phyloP scores from a whole-genome alignment of 2,888 invertebrate species.

The Smittia sp. region DNA sequence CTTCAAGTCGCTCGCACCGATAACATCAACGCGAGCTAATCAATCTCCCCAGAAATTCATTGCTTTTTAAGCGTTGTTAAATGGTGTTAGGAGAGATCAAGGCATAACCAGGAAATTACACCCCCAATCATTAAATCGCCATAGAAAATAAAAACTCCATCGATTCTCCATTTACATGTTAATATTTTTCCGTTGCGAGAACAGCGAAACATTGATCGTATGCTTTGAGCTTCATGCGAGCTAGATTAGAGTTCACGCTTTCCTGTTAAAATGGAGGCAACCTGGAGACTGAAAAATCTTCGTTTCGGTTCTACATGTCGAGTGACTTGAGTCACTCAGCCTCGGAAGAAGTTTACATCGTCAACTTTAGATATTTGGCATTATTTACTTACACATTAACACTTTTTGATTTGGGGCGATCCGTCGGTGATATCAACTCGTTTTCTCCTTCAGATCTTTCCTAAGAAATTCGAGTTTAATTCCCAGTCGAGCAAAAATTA shows the following conservation, averaged over 20 bases:
- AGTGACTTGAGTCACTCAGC: background rate
- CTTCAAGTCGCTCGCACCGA: too few species aligned
- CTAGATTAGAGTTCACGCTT: background rate
- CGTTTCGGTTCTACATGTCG: too few species aligned
- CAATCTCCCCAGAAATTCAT: too few species aligned
- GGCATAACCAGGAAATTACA: too few species aligned
- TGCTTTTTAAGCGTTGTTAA: too few species aligned
- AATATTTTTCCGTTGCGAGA: background rate
- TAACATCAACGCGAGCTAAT: too few species aligned
- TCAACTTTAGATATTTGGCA: conserved; percentile 15
- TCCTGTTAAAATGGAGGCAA: background rate
- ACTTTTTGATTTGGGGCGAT: conserved; percentile 13
- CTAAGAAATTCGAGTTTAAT: too few species aligned
- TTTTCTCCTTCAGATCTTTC: too few species aligned
- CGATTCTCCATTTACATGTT: background rate
- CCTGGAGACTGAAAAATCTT: background rate
- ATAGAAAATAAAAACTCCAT: conserved; percentile 4
- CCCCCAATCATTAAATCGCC: too few species aligned
- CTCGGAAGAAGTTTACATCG: background rate
- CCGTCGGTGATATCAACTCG: too few species aligned
- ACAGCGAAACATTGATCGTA: background rate
- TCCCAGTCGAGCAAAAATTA: too few species aligned
- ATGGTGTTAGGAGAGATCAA: too few species aligned
- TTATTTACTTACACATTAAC: conserved; percentile 15
- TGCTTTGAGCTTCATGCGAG: background rate